phyloP scores from a whole-genome alignment of 1,140 invertebrate species.

The Dendrolimus kikuchii region DNA sequence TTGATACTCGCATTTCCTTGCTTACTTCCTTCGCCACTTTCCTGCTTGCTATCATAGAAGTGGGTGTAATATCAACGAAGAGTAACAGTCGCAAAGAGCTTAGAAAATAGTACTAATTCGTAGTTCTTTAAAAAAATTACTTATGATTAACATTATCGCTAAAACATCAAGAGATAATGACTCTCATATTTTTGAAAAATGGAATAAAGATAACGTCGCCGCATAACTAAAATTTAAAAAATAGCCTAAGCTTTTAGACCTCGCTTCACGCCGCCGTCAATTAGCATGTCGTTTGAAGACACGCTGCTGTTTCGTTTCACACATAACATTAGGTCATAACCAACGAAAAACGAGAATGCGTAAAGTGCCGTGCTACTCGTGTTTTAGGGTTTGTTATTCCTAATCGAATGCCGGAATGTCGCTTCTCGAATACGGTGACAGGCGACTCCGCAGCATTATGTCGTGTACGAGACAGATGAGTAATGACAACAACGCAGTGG shows the following conservation, averaged over 20 bases:
- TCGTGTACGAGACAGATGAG: slow-evolving; percentile 67
- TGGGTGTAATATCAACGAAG: too few species aligned
- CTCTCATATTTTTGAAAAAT: slow-evolving; percentile 1
- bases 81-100: too few species aligned
- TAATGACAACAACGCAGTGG: slow-evolving; percentile 65
- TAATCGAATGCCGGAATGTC: slow-evolving; percentile 26
- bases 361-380: slow-evolving; percentile 27
- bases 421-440: slow-evolving; percentile 37
- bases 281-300: slow-evolving; percentile 67
- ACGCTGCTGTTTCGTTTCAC: slow-evolving; percentile 32
- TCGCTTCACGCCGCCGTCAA: slow-evolving; percentile 58
- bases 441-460: slow-evolving; percentile 40
- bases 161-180: too few species aligned
- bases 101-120: too few species aligned
- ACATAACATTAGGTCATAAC: slow-evolving; percentile 26
- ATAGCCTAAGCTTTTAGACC: slow-evolving; percentile 38
- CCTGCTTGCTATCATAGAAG: too few species aligned
- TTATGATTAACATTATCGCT: too few species aligned
- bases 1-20: too few species aligned
- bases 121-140: too few species aligned
- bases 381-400: slow-evolving; percentile 41
- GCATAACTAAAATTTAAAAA: slow-evolving; percentile 36
- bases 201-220: slow-evolving; percentile 20
- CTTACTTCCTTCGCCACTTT: too few species aligned
- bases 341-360: slow-evolving; percentile 10